Evolutionary conservation across 1,140 invertebrate species (phyloP), one percentile per base, ranked within the genome.

Genomic region (Chelonus insularis): DNA sequence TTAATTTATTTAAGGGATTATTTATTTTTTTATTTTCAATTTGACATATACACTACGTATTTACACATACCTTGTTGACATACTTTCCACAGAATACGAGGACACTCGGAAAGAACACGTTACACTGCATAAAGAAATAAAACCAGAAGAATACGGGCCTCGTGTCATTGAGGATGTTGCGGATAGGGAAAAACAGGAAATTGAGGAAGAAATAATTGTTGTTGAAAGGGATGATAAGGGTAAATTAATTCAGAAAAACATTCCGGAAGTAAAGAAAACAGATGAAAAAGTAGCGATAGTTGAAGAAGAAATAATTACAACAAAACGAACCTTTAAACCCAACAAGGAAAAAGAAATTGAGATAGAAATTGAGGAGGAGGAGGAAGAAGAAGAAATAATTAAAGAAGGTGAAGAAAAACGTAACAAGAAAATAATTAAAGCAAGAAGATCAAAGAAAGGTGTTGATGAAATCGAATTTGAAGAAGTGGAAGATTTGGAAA

Each of bases 61-160:
- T 74, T 62, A 80, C 78, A 79, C 74, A 61, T 69, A 76, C 70
- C 76, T 79, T 77, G 68, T 77, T 66, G 68, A 80, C 77, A 80
- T 79, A 77, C 71, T 82, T 82, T 82, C 74, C 80, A 78, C 80
- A 82, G 80, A 82, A 82, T 82, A 82, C 80, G 78, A 80, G 79
- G 80, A 80, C 76, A 81, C 77, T 78, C 74, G 67, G 75, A 74
- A 81, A 74, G 77, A 70, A 79, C 72, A 80, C 76, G 80, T 67
- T 68, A 80, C 76, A 82, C 72, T 72, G 64, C 78, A 71, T 65
- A 79, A 77, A 77, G 74, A 77, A 68, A 75, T 51, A 64, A 76
- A 73, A 72, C 62, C 70, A 47, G 66, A 69, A 60, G 76, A 80
- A 70, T 64, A 74, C 60, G 60, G 60, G 65, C 60, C 61, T 75